Percentiles rank a stretch among this genome's conserved stretches.
These are phyloP conservation scores for Nymphalis urticae DNA, from an alignment of 2,888 invertebrate species.

Conservation along the genomic window DNA sequence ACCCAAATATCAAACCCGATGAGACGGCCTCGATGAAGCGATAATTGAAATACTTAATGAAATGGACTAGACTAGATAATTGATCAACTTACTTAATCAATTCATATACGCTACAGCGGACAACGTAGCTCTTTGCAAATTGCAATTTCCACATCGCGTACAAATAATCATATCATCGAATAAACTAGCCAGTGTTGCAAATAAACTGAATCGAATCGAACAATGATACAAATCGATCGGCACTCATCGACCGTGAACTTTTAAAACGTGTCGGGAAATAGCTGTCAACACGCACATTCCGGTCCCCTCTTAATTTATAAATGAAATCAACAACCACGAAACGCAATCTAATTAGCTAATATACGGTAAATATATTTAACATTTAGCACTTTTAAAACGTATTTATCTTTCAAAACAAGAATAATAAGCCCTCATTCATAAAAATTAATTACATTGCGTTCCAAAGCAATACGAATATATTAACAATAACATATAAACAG, in stretches of 20 bases:
- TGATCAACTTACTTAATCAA: slow-evolving; percentile 7
- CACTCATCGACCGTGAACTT: slow-evolving; percentile 36
- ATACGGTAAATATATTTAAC: neutral
- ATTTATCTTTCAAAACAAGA: neutral
- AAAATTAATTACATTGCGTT: neutral
- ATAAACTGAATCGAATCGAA: slow-evolving; percentile 27
- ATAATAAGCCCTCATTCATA: neutral
- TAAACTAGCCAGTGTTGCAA: slow-evolving; percentile 10
- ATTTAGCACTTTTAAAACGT: neutral
- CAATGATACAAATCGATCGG: slow-evolving; percentile 29
- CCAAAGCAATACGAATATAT: too few species aligned
- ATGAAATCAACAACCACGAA: slow-evolving; percentile 15
- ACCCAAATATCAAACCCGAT: neutral
- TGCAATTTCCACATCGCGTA: slow-evolving; percentile 15
- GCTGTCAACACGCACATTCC: slow-evolving; percentile 17
- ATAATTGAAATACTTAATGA: neutral
- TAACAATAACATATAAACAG: slow-evolving; percentile 11
- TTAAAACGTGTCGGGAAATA: slow-evolving; percentile 34
- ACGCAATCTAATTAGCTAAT: slow-evolving; percentile 9
- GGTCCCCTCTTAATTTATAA: slow-evolving; percentile 5
- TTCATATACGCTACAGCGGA: slow-evolving; percentile 12
- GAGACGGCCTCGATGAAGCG: neutral
- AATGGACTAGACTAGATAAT: neutral
- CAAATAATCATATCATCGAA: slow-evolving; percentile 24
- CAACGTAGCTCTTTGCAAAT: slow-evolving; percentile 4